Percentiles rank a stretch among this genome's conserved stretches.
phyloP scores from a whole-genome alignment of 2,797 vertebrate genomes.

The Acipenser transmontanus region DNA sequence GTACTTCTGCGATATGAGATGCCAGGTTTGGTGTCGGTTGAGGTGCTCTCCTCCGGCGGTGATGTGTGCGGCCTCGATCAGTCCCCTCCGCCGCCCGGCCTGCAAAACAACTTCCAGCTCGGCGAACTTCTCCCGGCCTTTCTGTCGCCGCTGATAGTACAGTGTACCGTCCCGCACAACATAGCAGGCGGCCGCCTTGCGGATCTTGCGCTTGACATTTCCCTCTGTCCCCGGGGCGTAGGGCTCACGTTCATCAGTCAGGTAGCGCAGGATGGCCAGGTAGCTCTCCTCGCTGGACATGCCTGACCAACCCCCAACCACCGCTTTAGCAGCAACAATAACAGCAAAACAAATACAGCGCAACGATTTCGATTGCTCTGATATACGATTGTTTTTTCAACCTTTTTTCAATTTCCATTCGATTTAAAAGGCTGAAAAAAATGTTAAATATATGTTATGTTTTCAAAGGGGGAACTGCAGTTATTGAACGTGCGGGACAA shows the following conservation, averaged over 20 bases:
- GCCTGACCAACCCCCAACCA: constrained; percentile 22
- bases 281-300: constrained; percentile 98
- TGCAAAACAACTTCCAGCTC: constrained; percentile 94
- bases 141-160: constrained; percentile 85
- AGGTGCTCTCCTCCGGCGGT: constrained; percentile 77
- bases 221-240: constrained; percentile 91
- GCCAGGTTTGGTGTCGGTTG: constrained; percentile 90
- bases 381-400: constrained; percentile 31
- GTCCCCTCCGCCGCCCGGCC: constrained; percentile 77
- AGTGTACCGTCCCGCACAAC: constrained; percentile 82
- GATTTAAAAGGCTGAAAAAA: neutral
- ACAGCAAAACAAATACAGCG: constrained; percentile 11
- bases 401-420: constrained; percentile 4
- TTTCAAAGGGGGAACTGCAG: constrained; percentile 67
- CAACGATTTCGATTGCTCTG: neutral
- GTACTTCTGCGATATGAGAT: constrained; percentile 81
- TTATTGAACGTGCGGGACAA: constrained; percentile 53
- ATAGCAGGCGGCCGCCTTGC: constrained; percentile 92
- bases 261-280: constrained; percentile 89
- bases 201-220: constrained; percentile 92
- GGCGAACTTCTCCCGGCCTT: constrained; percentile 83
- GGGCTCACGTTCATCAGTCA: constrained; percentile 90
- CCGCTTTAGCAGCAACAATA: too few relatives aligned
- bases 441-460: constrained; percentile 43
- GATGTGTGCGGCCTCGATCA: constrained; percentile 82